phyloP scores from a whole-genome alignment of 2,888 invertebrate species.

The Furcula furcula region DNA sequence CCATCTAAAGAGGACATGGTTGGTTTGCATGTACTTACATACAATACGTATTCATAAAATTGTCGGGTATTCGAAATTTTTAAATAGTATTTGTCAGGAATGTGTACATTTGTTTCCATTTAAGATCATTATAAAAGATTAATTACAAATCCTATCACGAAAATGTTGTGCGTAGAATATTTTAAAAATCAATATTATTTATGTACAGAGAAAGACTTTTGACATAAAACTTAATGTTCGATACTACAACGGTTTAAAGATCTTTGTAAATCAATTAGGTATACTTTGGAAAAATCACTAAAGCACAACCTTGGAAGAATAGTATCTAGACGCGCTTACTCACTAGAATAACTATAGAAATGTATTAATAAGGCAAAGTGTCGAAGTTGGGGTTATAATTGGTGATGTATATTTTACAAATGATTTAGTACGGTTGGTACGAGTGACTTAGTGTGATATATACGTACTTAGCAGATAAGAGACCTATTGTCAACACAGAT shows the following conservation, averaged over 20 bases:
- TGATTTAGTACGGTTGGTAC: constrained; percentile 21
- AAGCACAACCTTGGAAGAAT: constrained; percentile 82
- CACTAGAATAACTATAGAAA: constrained; percentile 72
- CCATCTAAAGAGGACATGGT: too few species aligned
- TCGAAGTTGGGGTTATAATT: constrained; percentile 71
- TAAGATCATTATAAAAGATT: constrained; percentile 47
- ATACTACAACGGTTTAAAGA: constrained; percentile 38
- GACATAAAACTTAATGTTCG: constrained; percentile 34
- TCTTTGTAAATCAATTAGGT: constrained; percentile 47
- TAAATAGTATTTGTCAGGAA: constrained; percentile 36
- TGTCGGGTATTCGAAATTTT: constrained; percentile 20
- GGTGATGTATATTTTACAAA: constrained; percentile 48
- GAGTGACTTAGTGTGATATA: constrained; percentile 21
- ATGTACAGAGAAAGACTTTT: constrained; percentile 43
- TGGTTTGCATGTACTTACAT: constrained; percentile 4
- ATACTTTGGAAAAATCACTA: constrained; percentile 72
- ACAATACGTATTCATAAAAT: constrained; percentile 10
- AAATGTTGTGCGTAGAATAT: constrained; percentile 76
- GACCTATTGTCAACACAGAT: constrained; percentile 12
- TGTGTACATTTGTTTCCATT: constrained; percentile 38
- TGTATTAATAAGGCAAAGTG: constrained; percentile 76
- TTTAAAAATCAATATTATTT: constrained; percentile 49
- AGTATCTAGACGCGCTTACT: constrained; percentile 77
- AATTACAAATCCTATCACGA: constrained; percentile 59
- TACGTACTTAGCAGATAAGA: constrained; percentile 1